A percentile compares a stretch with the other conserved stretches of the same genome.
Conservation (phyloP, 2,888 invertebrate genomes). For the Pterobdella sp. region DNA sequence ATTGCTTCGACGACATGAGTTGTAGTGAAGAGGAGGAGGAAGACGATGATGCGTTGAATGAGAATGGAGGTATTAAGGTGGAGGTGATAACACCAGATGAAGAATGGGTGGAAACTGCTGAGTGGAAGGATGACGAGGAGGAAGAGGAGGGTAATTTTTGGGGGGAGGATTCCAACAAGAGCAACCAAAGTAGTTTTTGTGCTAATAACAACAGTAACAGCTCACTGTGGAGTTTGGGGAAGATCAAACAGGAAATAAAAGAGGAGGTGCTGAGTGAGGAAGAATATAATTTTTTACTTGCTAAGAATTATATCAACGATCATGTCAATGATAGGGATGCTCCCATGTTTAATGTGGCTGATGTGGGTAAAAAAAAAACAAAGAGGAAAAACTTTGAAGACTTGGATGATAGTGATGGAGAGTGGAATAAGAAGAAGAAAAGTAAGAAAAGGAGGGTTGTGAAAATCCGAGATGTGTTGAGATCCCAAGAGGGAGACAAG, state of each 20-base stretch:
- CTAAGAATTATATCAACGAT: background rate
- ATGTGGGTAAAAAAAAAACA: background rate
- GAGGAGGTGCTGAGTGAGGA: slow-evolving; percentile 16
- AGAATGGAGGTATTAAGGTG: slow-evolving; percentile 11
- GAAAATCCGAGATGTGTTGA: background rate
- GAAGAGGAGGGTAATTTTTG: background rate
- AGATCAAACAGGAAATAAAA: slow-evolving; percentile 23
- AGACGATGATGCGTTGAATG: slow-evolving; percentile 1
- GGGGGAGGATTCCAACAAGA: background rate
- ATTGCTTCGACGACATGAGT: slow-evolving; percentile 28
- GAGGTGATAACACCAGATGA: background rate
- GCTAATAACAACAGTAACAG: background rate
- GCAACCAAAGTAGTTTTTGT: background rate
- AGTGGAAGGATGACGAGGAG: background rate
- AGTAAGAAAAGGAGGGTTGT: background rate
- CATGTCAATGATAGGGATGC: background rate
- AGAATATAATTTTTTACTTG: background rate
- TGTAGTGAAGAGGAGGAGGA: slow-evolving; percentile 18
- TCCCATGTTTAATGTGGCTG: background rate
- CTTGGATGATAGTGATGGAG: background rate
- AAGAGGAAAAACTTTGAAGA: background rate
- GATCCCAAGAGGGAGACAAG: background rate
- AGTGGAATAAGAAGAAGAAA: background rate
- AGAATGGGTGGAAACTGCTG: slow-evolving; percentile 14
- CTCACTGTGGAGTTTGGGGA: too few relatives aligned